Evolutionary conservation across 1,140 invertebrate species (phyloP), one percentile per base, ranked within the genome.

Genomic region (Tetraneura akinire): DNA sequence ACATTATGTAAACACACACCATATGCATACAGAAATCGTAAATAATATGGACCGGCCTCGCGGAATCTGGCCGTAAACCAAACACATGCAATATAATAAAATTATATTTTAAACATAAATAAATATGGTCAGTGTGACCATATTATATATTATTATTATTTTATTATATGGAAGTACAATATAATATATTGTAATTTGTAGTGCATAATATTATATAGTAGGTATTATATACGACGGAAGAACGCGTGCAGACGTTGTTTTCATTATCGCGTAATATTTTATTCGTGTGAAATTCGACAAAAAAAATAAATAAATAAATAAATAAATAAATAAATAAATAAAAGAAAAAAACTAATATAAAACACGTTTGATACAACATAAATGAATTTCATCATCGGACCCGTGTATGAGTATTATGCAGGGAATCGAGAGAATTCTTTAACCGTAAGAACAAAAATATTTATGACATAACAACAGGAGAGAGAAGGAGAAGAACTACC

Each of bases 1-100:
- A n/a, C 32, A 37, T 37, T 37, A 37, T 37, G 32, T 37, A 37
- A 60, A 14, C 55, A 26, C 55, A 57, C 53, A 32, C 29, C 11
- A 45, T 66, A 66, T 66, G 32, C 37, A 66, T 42, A 66, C 18
- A 23, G 32, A 64, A 32, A 64, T 45, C 37, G 64, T 66, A 42
- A 62, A 29, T 21, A 21, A 37, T 37, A 37, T 8, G 8, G 32
- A 45, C 64, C 18, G 37, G 32, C 64, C 42, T 37, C 42, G 21
- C 64, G 64, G 11, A 66, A 42, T 37, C 68, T 71, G 47, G 68
- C 45, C 49, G 49, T 21, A 51, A 16, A 71, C 47, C 68, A 71
- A 71, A 71, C 68, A 71, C 32, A 37, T n/a, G 8, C 8, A 37
- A 37, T 37, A 37, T 37, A 3, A 37, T 37, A 37, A n/a, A n/a